Evolutionary conservation across 2,888 invertebrate genomes (phyloP).

Genomic region (Venustoraphidia nigricollis): DNA sequence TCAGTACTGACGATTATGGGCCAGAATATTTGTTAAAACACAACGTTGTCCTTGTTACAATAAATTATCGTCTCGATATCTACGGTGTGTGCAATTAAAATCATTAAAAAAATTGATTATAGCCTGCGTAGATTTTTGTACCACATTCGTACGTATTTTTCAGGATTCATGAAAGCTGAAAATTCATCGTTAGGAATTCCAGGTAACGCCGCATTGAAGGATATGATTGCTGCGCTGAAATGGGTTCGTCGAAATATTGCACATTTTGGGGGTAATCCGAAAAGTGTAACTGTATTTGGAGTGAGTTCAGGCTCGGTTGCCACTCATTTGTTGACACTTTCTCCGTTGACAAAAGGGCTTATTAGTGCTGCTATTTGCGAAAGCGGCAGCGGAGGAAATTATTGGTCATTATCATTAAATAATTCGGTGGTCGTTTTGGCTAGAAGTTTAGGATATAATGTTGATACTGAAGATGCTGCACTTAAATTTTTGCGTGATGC

Average conservation of each 20-base stretch:
- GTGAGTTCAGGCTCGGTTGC: slow-evolving; percentile 1
- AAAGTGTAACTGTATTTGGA: background rate
- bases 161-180: background rate
- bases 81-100: slow-evolving; percentile 15
- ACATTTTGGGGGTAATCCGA: background rate
- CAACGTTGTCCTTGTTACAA: slow-evolving; percentile 44
- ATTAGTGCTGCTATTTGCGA: too few relatives aligned
- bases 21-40: slow-evolving; percentile 44
- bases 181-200: background rate
- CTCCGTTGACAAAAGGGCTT: background rate
- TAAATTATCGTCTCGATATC: slow-evolving; percentile 39
- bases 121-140: background rate
- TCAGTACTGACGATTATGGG: slow-evolving; percentile 44
- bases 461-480: too few relatives aligned
- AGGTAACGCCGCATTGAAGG: slow-evolving; percentile 1
- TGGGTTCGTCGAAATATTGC: slow-evolving; percentile 1
- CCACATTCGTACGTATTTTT: background rate
- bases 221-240: background rate
- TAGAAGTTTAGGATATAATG: too few relatives aligned
- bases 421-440: too few relatives aligned
- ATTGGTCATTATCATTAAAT: too few relatives aligned
- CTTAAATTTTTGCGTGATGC: too few relatives aligned
- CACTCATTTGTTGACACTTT: background rate
- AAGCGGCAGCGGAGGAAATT: too few relatives aligned
- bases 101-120: background rate